These are phyloP conservation scores for Trichogramma dendrolimi DNA, from an alignment of 2,888 invertebrate species.

Conservation along the genomic window DNA sequence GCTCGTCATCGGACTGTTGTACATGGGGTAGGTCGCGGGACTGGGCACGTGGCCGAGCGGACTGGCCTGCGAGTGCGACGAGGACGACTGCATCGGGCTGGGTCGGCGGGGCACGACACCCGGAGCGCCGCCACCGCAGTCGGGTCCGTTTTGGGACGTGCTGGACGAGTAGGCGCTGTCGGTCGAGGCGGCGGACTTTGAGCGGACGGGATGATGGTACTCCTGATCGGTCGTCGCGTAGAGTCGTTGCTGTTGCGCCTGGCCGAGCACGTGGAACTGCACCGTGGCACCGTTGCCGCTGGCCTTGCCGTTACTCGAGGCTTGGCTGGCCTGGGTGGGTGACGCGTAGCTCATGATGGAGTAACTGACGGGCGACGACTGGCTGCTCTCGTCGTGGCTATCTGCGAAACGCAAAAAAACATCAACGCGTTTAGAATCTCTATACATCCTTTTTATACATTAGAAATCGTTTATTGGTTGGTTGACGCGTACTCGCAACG, in stretches of 20 bases:
- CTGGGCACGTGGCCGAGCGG: slow-evolving; percentile 72
- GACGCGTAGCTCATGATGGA: slow-evolving; percentile 63
- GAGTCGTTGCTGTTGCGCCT: slow-evolving; percentile 52
- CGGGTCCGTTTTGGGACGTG: slow-evolving; percentile 62
- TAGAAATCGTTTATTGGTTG: not conserved
- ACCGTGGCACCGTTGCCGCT: slow-evolving; percentile 37
- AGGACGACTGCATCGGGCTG: slow-evolving; percentile 61
- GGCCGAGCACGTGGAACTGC: slow-evolving; percentile 44
- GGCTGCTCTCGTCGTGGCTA: slow-evolving; percentile 57
- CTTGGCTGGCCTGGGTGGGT: slow-evolving; percentile 37
- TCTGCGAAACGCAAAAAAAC: slow-evolving; percentile 33
- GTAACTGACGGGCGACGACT: slow-evolving; percentile 73
- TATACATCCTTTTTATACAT: too few species aligned
- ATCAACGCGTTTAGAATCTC: too few species aligned
- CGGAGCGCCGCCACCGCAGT: slow-evolving; percentile 54
- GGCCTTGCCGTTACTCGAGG: not conserved
- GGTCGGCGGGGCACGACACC: slow-evolving; percentile 65
- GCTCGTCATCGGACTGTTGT: slow-evolving; percentile 74
- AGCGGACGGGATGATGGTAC: slow-evolving; percentile 58
- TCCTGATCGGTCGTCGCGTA: slow-evolving; percentile 63
- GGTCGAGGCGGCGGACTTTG: slow-evolving; percentile 61
- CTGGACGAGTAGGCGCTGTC: slow-evolving; percentile 63
- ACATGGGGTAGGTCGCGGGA: slow-evolving; percentile 78
- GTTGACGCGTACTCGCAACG: slow-evolving; percentile 3
- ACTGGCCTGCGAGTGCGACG: slow-evolving; percentile 64